phyloP scores from a whole-genome alignment of 2,888 invertebrate species.

The Empis stercorea region DNA sequence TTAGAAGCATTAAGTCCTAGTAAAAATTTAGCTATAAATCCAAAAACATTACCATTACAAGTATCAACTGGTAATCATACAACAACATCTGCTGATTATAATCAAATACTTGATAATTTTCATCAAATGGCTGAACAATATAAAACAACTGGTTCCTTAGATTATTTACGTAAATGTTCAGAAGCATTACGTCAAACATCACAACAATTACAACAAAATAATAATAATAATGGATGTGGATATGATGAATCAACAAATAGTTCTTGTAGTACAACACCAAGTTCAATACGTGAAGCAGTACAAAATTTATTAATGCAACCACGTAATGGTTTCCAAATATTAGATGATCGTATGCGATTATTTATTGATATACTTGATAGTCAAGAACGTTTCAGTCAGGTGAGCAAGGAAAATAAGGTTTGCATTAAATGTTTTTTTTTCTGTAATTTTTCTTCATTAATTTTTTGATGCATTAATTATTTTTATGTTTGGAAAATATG shows the following conservation, averaged over 20 bases:
- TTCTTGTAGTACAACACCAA: constrained; percentile 40
- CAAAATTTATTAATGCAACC: constrained; percentile 55
- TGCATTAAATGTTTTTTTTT: background rate
- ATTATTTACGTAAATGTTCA: constrained; percentile 35
- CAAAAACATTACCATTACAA: constrained; percentile 7
- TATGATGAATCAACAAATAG: constrained; percentile 29
- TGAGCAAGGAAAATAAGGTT: constrained; percentile 27
- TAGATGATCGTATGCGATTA: constrained; percentile 63
- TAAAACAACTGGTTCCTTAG: constrained; percentile 34
- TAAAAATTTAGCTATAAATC: constrained; percentile 18
- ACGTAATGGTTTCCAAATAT: constrained; percentile 60
- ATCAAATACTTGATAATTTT: constrained; percentile 35
- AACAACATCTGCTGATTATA: constrained; percentile 24
- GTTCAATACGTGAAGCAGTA: constrained; percentile 56
- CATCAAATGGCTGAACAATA: constrained; percentile 35
- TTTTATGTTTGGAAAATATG: no score
- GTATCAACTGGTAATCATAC: constrained; percentile 5
- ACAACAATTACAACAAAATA: constrained; percentile 24
- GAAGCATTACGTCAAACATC: constrained; percentile 35
- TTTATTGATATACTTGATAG: constrained; percentile 73
- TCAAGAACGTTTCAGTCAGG: constrained; percentile 71
- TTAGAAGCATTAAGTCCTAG: constrained; percentile 32
- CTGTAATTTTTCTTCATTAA: background rate
- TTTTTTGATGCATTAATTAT: background rate
- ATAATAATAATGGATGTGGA: constrained; percentile 3